Evolutionary conservation across 2,113 vertebrate genomes (phyloP).

Genomic region (Phylloscopus trochiloides): DNA sequence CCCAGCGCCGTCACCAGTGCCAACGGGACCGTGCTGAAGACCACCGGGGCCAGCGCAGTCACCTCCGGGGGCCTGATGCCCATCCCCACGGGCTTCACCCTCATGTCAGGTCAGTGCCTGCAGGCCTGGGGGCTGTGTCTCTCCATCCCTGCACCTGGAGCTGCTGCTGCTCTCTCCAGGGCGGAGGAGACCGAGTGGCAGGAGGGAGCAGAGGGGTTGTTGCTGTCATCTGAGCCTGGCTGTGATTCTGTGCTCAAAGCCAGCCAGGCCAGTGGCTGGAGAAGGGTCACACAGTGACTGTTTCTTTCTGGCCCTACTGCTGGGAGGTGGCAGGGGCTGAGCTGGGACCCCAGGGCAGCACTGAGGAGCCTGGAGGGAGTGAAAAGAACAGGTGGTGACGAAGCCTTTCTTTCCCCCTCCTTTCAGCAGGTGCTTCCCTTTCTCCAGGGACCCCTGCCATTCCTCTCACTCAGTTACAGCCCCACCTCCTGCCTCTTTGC

Average conservation of each 20-base stretch:
- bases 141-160: rapidly evolving
- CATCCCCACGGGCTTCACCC: conserved; percentile 91
- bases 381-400: conserved; percentile 18
- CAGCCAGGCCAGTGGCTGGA: background rate
- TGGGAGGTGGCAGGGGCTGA: conserved; percentile 32
- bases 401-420: conserved; percentile 59
- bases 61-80: conserved; percentile 90
- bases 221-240: background rate
- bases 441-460: conserved; percentile 78
- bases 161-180: background rate
- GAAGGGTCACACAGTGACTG: background rate
- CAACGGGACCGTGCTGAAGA: conserved; percentile 95
- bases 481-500: conserved; percentile 77
- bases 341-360: conserved; percentile 10
- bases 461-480: conserved; percentile 81
- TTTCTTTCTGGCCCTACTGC: conserved; percentile 19
- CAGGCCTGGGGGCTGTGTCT: background rate
- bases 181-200: background rate
- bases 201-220: background rate
- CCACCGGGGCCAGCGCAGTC: conserved; percentile 77
- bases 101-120: conserved; percentile 89
- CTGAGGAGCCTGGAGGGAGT: conserved; percentile 11
- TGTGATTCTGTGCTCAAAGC: background rate
- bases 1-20: conserved; percentile 82
- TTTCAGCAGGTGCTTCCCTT: conserved; percentile 75